These are phyloP conservation scores for Spizaetus ornatus DNA, from an alignment of 2,113 vertebrate genomes.

Conservation along the genomic window DNA sequence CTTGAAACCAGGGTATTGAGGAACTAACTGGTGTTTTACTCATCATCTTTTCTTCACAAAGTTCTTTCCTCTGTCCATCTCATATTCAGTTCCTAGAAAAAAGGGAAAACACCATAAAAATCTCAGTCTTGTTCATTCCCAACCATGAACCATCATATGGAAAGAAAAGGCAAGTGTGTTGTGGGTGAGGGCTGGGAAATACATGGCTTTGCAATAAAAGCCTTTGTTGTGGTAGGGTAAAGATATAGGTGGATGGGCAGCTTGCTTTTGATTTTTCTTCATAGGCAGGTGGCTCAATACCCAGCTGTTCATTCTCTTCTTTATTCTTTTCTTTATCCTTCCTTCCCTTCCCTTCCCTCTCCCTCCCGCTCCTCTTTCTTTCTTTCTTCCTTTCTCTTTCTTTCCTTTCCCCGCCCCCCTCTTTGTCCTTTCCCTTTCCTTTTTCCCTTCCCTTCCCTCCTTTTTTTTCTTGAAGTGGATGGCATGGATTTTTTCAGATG, in stretches of 20 bases:
- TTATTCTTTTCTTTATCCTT: not conserved
- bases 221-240: not conserved
- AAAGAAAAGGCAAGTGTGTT: not conserved
- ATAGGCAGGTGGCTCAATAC: not conserved
- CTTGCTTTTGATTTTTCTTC: not conserved
- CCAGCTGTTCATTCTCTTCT: not conserved
- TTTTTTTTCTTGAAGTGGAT: not conserved
- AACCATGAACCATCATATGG: not conserved
- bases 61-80: not conserved
- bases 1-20: not conserved
- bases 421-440: not conserved
- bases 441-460: not conserved
- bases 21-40: not conserved
- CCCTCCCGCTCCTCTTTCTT: accelerated
- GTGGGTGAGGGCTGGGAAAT: not conserved
- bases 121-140: not conserved
- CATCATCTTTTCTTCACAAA: not conserved
- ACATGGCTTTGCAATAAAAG: not conserved
- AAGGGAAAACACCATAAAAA: not conserved
- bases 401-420: accelerated
- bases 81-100: not conserved
- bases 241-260: not conserved
- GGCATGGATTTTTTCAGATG: not conserved
- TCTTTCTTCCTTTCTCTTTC: accelerated
- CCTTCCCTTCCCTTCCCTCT: no score